phyloP scores from a whole-genome alignment of 1,140 invertebrate species.

The Drosophila kanapiae region DNA sequence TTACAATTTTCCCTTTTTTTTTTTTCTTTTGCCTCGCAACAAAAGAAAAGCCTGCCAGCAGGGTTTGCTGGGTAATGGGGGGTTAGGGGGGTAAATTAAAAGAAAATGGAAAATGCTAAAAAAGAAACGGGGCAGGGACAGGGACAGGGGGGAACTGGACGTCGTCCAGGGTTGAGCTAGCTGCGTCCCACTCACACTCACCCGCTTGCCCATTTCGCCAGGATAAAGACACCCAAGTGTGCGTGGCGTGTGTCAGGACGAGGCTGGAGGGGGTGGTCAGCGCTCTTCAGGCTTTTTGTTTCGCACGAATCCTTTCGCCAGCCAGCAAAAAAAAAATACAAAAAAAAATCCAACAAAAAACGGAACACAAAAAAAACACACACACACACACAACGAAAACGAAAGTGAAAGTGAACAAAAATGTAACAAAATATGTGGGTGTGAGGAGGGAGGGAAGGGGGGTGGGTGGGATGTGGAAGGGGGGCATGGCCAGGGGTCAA shows the following conservation, averaged over 20 bases:
- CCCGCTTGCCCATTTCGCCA: conserved; percentile 13
- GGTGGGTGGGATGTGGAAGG: not conserved
- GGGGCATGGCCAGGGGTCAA: not conserved
- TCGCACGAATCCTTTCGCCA: conserved; percentile 80
- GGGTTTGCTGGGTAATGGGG: not conserved
- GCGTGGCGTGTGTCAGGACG: conserved; percentile 68
- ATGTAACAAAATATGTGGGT: conserved; percentile 60
- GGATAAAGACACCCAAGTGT: conserved; percentile 80
- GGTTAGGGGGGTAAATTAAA: conserved; percentile 63
- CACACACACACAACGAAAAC: conserved; percentile 51
- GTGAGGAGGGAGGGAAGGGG: not conserved
- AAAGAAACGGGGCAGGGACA: conserved; percentile 51
- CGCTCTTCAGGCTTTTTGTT: conserved; percentile 72
- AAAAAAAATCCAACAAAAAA: conserved; percentile 23
- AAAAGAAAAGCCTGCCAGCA: conserved; percentile 33
- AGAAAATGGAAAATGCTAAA: conserved; percentile 84
- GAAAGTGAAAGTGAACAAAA: conserved; percentile 57
- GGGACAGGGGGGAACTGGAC: conserved; percentile 21
- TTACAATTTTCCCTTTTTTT: conserved; percentile 73
- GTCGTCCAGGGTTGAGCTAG: conserved; percentile 55
- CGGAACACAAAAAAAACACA: conserved; percentile 16
- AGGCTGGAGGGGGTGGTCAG: conserved; percentile 48
- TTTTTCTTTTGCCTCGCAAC: conserved; percentile 54
- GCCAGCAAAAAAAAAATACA: conserved; percentile 25
- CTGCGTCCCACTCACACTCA: conserved; percentile 18